Evolutionary conservation across 23 tunicate species (phyloP).

Genomic region (Oikopleura albicans): DNA sequence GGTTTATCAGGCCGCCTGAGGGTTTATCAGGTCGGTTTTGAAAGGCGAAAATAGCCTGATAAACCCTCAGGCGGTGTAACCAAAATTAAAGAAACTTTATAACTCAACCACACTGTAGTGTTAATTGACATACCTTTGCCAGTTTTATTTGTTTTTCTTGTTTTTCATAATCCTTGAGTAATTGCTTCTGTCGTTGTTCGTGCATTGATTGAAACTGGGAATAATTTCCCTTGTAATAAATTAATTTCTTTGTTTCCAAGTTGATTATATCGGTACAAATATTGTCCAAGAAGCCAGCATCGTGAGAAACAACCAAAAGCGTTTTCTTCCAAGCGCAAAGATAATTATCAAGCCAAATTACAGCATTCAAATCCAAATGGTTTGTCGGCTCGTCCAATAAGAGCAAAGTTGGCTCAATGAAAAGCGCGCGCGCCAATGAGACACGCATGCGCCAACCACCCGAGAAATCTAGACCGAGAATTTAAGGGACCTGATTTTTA

Average conservation of each 20-base stretch:
- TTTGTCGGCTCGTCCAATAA: constrained; percentile 95
- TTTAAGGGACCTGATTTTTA: no score
- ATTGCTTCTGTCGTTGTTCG: constrained; percentile 44
- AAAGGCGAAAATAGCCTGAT: no score
- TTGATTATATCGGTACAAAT: constrained; percentile 85
- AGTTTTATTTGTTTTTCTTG: constrained; percentile 34
- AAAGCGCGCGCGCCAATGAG: constrained; percentile 81
- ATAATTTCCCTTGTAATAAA: constrained; percentile 71
- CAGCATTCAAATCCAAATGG: constrained; percentile 94
- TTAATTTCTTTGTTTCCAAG: constrained; percentile 51
- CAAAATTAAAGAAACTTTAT: no score
- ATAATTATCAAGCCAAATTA: constrained; percentile 93
- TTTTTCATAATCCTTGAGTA: constrained; percentile 70
- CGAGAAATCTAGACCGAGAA: constrained; percentile 73
- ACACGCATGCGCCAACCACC: constrained; percentile 99
- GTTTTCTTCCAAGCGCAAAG: constrained; percentile 90
- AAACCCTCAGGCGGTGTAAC: no score
- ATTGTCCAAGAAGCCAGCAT: constrained; percentile 74
- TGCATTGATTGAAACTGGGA: constrained; percentile 80
- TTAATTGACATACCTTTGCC: neutral
- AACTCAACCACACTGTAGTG: no score
- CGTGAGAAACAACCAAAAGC: constrained; percentile 81
- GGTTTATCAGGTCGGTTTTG: no score
- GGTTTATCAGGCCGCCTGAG: no score
- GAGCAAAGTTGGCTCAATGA: constrained; percentile 77